phyloP scores from a whole-genome alignment of 2,888 invertebrate species.

The Phortica okadai region DNA sequence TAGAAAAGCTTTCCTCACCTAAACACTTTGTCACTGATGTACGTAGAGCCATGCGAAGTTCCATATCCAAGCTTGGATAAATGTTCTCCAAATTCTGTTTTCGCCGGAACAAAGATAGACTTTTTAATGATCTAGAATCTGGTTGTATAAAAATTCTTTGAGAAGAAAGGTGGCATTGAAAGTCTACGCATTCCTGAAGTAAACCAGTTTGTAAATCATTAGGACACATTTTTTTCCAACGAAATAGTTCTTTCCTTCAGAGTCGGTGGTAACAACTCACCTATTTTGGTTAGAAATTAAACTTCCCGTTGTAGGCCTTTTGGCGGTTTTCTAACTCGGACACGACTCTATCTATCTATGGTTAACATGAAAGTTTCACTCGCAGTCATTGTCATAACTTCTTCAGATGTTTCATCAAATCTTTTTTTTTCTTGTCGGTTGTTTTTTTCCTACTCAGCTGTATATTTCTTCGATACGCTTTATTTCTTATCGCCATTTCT shows the following conservation, averaged over 20 bases:
- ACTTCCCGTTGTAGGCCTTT: background rate
- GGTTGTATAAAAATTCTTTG: slow-evolving; percentile 17
- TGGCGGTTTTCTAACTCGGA: background rate
- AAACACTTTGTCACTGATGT: background rate
- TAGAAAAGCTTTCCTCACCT: background rate
- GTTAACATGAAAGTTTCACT: background rate
- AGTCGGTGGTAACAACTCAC: background rate
- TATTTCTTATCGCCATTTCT: too few species aligned
- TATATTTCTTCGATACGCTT: too few species aligned
- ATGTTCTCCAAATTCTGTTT: slow-evolving; percentile 19
- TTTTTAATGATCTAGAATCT: slow-evolving; percentile 18
- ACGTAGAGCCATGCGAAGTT: slow-evolving; percentile 3
- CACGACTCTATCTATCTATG: background rate
- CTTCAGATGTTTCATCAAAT: background rate
- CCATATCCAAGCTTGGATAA: background rate
- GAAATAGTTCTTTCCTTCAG: background rate
- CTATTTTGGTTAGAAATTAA: background rate
- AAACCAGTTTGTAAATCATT: slow-evolving; percentile 1
- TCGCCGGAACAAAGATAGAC: background rate
- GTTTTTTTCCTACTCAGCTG: too few species aligned
- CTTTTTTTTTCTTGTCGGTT: background rate
- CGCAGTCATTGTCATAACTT: background rate
- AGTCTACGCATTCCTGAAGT: slow-evolving; percentile 16
- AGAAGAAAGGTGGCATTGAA: slow-evolving; percentile 25
- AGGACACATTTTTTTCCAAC: slow-evolving; percentile 2